phyloP scores from a whole-genome alignment of 2,797 vertebrate species.

The Urocyon cinereoargenteus region DNA sequence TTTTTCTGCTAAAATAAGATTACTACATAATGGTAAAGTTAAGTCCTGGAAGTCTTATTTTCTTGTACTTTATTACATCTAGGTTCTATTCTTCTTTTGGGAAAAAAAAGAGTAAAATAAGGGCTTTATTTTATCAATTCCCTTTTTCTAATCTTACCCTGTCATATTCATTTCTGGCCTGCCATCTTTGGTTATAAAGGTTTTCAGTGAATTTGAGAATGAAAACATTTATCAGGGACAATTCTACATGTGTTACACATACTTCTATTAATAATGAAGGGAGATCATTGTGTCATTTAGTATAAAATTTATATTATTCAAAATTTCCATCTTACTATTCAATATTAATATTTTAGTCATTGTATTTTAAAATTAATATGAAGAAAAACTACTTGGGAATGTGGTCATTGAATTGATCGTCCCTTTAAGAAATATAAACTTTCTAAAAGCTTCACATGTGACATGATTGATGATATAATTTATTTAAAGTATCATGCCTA shows the following conservation, averaged over 20 bases:
- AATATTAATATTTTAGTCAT: slow-evolving; percentile 19
- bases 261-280: not conserved
- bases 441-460: not conserved
- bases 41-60: not conserved
- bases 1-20: slow-evolving; percentile 33
- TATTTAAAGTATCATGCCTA: not conserved
- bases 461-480: not conserved
- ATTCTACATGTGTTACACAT: not conserved
- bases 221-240: not conserved
- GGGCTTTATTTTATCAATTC: not conserved
- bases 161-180: not conserved
- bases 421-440: not conserved
- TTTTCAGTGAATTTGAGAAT: slow-evolving; percentile 3
- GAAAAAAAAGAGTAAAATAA: slow-evolving; percentile 12
- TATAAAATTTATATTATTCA: slow-evolving; percentile 9
- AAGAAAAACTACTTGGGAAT: not conserved
- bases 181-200: not conserved
- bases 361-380: not conserved
- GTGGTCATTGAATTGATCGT: not conserved
- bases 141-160: not conserved
- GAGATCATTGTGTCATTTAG: not conserved
- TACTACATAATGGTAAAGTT: not conserved
- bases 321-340: not conserved
- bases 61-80: not conserved
- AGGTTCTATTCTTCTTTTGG: not conserved